Evolutionary conservation across 2,797 vertebrate genomes (phyloP), one percentile per base, ranked within the genome.

Genomic region (Neoniphon sammara): DNA sequence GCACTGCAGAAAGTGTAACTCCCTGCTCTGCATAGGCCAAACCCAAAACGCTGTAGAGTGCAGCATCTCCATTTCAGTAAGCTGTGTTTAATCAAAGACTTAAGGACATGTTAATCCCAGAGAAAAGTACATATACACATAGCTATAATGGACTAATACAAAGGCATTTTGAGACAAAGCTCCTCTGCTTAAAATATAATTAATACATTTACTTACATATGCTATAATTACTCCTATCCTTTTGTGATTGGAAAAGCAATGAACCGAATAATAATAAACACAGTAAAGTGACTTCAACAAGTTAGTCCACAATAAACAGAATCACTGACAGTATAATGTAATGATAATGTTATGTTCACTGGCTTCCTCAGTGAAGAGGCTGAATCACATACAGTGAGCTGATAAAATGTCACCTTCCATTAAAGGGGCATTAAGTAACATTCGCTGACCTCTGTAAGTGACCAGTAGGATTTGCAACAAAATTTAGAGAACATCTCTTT

Each of bases 1-100:
- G 73, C 86, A 80, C 75, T 72, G 73, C 68, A 67, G 77, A 78
- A 70, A 49, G 60, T 8, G 77, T 75, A 53, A 50, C 66, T 77
- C 61, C 77, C 73, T 80, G 76, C 46, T 7, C 44, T 50, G 25
- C 72, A 61, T 46, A 7, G 80, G 44, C 56, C 18, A 3, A 12
- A 39, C 2, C 36, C 5, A 15, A 46, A 46, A 46, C 15, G 15
- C 44, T 46, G 15, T 15, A 21, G n/a, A 50, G 18, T 50, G n/a
- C 47, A 20, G 46, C 18, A 18, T 20, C 7, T 74, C 65, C 6
- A 23, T 73, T 74, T 69, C 57, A 59, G 70, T 30, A 55, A 75
- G 42, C 57, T 21, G 61, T 27, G 42, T 25, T 15, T 64, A 56
- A 34, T 82, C 77, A 66, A 47, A 47, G 46, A 21, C 47, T 50